Evolutionary conservation across 2,888 invertebrate genomes (phyloP).

Genomic region (Flexamia atlantica): DNA sequence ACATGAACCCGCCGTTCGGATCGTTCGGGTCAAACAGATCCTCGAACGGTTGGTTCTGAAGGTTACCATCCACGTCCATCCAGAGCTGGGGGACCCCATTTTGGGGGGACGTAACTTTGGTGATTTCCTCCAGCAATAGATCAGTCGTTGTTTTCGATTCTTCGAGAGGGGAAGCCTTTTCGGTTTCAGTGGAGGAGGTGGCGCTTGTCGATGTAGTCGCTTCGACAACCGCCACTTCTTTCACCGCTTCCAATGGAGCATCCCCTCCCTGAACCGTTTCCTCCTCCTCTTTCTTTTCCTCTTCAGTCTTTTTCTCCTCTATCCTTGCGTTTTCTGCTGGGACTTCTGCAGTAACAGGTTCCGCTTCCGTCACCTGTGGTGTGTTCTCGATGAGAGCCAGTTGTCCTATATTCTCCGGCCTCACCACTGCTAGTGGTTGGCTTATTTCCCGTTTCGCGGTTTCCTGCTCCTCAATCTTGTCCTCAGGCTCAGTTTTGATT

Average conservation of each 20-base stretch:
- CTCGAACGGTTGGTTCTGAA: constrained; percentile 9
- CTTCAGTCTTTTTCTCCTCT: not conserved
- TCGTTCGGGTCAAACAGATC: constrained; percentile 39
- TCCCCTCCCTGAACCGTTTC: not conserved
- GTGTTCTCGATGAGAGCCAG: not conserved
- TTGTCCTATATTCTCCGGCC: constrained; percentile 46
- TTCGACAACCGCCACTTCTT: constrained; percentile 15
- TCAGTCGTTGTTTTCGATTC: not conserved
- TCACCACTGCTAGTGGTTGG: constrained; percentile 31
- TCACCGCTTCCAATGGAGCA: not conserved
- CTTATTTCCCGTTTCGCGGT: not conserved
- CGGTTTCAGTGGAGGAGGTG: not conserved
- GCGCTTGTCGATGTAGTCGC: not conserved
- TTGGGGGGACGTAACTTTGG: not conserved
- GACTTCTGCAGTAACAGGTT: not conserved
- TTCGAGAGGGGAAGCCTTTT: not conserved
- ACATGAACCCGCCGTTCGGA: constrained; percentile 20
- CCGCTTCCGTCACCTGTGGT: not conserved
- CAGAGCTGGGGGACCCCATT: not conserved
- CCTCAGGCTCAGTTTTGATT: constrained; percentile 8
- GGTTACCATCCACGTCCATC: constrained; percentile 25
- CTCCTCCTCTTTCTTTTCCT: not conserved
- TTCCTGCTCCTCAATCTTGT: constrained; percentile 8
- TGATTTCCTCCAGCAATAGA: constrained; percentile 19
- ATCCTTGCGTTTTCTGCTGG: not conserved